These are phyloP conservation scores for Amniataba percoides DNA, from an alignment of 2,797 vertebrate species.

Conservation along the genomic window DNA sequence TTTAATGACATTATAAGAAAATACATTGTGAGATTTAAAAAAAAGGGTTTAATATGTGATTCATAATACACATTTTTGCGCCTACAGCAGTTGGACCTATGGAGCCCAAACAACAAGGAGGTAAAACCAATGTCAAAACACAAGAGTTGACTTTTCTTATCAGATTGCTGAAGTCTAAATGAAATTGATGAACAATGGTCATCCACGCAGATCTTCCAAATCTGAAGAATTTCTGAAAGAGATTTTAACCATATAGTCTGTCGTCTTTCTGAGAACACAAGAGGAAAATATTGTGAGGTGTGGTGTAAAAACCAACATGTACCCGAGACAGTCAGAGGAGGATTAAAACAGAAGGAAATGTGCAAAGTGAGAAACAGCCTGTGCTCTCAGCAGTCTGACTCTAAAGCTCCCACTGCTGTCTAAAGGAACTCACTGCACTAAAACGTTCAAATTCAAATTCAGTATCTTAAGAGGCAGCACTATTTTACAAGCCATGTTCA, in stretches of 20 bases:
- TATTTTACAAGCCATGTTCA: constrained; percentile 31
- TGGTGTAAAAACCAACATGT: constrained; percentile 5
- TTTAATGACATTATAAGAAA: constrained; percentile 2
- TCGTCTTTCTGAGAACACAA: background rate
- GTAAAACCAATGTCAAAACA: constrained; percentile 6
- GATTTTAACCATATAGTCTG: constrained; percentile 54
- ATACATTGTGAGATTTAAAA: background rate
- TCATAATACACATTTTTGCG: background rate
- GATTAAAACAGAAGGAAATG: constrained; percentile 38
- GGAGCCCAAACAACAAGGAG: background rate
- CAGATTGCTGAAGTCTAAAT: background rate
- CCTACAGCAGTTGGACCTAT: background rate
- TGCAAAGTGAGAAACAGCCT: constrained; percentile 27
- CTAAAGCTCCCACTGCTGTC: constrained; percentile 85
- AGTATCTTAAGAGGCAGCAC: constrained; percentile 14
- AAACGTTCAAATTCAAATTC: constrained; percentile 37
- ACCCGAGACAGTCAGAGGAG: background rate
- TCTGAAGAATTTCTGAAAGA: constrained; percentile 79
- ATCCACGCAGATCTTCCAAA: background rate
- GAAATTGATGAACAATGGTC: background rate
- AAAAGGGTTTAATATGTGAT: background rate
- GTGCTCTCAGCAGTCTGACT: constrained; percentile 52
- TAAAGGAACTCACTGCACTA: constrained; percentile 75
- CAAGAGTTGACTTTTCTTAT: constrained; percentile 35
- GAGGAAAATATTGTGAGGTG: background rate